Percentiles rank a stretch among this genome's conserved stretches.
Conservation (phyloP, 2,888 invertebrate species). For the Biston betularia region DNA sequence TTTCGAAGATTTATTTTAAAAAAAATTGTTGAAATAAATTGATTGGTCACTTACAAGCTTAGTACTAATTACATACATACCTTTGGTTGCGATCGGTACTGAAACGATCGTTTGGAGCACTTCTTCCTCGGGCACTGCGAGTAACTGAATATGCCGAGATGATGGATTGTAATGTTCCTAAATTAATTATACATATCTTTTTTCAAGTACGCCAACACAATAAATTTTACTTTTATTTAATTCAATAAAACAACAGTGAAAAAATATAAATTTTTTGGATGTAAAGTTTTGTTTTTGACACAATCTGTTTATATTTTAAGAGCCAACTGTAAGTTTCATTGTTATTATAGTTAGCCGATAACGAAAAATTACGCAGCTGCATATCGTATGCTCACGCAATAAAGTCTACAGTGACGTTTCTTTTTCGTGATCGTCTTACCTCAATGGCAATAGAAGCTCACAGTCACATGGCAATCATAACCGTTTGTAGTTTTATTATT, state of each 20-base stretch:
- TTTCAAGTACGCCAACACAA: background rate
- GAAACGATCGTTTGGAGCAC: slow-evolving; percentile 3
- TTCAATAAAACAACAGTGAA: background rate
- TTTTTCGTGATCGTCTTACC: too few species aligned
- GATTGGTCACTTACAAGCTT: background rate
- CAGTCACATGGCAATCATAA: too few species aligned
- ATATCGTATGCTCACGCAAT: too few species aligned
- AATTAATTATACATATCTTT: background rate
- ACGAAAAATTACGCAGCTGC: too few species aligned
- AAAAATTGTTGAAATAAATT: background rate
- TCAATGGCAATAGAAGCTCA: too few species aligned
- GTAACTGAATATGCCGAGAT: background rate
- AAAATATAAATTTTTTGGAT: background rate
- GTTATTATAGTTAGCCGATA: too few species aligned
- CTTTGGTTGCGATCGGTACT: slow-evolving; percentile 13
- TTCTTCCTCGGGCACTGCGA: background rate
- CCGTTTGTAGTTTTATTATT: background rate
- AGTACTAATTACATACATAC: slow-evolving; percentile 8
- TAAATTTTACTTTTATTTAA: background rate
- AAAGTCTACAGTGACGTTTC: too few species aligned
- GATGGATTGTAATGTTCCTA: background rate
- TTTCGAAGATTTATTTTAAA: background rate
- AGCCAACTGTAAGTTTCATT: background rate
- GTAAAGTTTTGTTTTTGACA: background rate
- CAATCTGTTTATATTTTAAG: background rate